These are phyloP conservation scores for Ethmia dodecea DNA, from an alignment of 2,888 invertebrate genomes.

Conservation along the genomic window DNA sequence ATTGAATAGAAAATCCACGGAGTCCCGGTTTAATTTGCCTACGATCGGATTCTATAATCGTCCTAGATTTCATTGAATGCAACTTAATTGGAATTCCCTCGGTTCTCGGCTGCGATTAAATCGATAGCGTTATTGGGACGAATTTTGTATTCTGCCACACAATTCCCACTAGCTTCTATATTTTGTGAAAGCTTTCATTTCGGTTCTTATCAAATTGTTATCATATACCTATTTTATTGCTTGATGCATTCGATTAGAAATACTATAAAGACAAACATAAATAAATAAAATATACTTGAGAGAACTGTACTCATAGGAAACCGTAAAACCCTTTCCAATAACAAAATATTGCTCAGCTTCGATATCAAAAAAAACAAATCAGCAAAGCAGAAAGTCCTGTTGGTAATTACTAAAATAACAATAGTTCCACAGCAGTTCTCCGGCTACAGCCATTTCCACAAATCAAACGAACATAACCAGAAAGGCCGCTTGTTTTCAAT, in stretches of 20 bases:
- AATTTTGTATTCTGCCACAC: constrained; percentile 16
- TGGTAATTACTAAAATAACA: constrained; percentile 3
- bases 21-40: constrained; percentile 64
- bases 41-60: constrained; percentile 66
- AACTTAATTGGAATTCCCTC: constrained; percentile 66
- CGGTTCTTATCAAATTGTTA: background rate
- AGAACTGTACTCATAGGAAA: no score
- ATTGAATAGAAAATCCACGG: constrained; percentile 64
- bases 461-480: constrained; percentile 54
- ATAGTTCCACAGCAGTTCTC: constrained; percentile 26
- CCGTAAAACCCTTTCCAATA: no score
- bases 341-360: no score
- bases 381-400: no score
- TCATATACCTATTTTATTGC: background rate
- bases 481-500: constrained; percentile 53
- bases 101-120: constrained; percentile 38
- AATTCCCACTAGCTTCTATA: no score
- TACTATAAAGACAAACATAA: constrained; percentile 5
- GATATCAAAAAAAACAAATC: no score
- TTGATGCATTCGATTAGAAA: background rate
- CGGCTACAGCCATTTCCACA: constrained; percentile 49
- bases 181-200: background rate
- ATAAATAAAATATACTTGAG: no score
- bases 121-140: constrained; percentile 45
- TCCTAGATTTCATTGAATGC: constrained; percentile 69